Evolutionary conservation across 30 jellyfish, hydroid and myxozoan species (phyloP).

Genomic region (Aurelia aurita): DNA sequence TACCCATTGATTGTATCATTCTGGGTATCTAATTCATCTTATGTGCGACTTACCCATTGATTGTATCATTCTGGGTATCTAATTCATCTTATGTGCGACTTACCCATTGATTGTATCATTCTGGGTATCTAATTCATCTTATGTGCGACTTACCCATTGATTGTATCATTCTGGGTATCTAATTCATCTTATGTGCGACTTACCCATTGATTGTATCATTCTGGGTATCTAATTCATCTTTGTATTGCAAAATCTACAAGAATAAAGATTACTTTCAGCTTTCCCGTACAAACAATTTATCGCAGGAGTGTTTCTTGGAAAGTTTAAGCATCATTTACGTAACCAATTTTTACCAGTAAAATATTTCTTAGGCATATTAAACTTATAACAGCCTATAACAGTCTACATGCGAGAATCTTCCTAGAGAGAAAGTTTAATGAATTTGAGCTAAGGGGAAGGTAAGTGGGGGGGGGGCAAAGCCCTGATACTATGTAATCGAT

Average conservation of each 20-base stretch:
- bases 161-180: constrained; percentile 25
- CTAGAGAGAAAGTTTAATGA: no score
- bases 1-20: constrained; percentile 42
- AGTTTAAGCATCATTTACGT: no score
- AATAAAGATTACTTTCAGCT: neutral
- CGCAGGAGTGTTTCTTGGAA: no score
- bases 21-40: constrained; percentile 36
- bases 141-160: constrained; percentile 9
- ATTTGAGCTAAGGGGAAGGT: no score
- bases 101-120: constrained; percentile 42
- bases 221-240: constrained; percentile 36
- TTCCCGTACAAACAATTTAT: no score
- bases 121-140: constrained; percentile 36
- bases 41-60: constrained; percentile 9
- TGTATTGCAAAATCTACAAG: constrained; percentile 46
- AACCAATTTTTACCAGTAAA: no score
- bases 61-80: constrained; percentile 25
- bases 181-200: constrained; percentile 6
- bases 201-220: constrained; percentile 42
- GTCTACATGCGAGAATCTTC: no score
- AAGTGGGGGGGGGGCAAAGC: no score
- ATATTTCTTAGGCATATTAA: no score
- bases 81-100: constrained; percentile 27
- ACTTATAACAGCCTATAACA: no score
- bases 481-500: no score